phyloP scores from a whole-genome alignment of 2,888 invertebrate genomes.

The Axea sp. region DNA sequence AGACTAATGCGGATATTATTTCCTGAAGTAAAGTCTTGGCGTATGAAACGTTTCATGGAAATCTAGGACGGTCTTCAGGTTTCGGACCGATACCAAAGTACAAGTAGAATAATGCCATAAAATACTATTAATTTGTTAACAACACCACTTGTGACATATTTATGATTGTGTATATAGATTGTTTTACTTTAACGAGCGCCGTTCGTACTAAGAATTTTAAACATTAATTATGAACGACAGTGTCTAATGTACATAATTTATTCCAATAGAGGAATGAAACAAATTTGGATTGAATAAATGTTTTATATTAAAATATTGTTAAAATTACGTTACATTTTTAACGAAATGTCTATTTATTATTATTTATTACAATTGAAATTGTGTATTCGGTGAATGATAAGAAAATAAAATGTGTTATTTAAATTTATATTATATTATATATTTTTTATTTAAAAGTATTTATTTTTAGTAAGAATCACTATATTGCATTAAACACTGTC shows the following conservation, averaged over 20 bases:
- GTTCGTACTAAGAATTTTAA: conserved; percentile 46
- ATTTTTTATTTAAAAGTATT: conserved; percentile 8
- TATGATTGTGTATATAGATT: conserved; percentile 66
- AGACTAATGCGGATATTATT: conserved; percentile 34
- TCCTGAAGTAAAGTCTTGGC: conserved; percentile 25
- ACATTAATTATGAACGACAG: conserved; percentile 35
- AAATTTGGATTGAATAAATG: conserved; percentile 19
- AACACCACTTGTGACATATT: conserved; percentile 66
- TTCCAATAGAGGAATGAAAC: conserved; percentile 18
- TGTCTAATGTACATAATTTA: conserved; percentile 43
- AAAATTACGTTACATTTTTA: conserved; percentile 8
- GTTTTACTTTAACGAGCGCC: conserved; percentile 61
- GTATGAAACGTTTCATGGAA: conserved; percentile 35
- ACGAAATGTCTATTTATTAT: neutral
- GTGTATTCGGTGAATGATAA: neutral
- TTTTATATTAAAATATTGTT: conserved; percentile 54
- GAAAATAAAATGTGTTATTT: conserved; percentile 18
- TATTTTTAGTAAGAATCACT: neutral
- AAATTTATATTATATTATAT: conserved; percentile 25
- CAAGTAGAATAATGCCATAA: conserved; percentile 68
- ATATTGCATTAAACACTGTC: conserved; percentile 42
- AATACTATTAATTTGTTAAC: conserved; percentile 64
- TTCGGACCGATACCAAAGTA: conserved; percentile 67
- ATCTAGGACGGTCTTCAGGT: conserved; percentile 58
- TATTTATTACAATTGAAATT: too few species aligned